A percentile compares a stretch with the other conserved stretches of the same genome.
phyloP scores from a whole-genome alignment of 2,113 vertebrate genomes.

The Toxotes chatareus region DNA sequence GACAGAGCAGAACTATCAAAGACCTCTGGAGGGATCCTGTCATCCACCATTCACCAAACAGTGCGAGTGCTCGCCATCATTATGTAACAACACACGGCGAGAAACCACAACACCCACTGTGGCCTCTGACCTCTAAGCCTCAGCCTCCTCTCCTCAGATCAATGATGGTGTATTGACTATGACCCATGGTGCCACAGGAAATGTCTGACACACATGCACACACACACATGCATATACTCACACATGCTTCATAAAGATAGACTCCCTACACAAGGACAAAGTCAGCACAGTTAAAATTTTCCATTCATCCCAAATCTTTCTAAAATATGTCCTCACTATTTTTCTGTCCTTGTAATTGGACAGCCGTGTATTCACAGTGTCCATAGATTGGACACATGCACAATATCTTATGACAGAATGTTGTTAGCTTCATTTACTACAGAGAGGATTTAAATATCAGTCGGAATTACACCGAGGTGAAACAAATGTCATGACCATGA shows the following conservation, averaged over 20 bases:
- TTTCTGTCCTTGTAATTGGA: too few relatives aligned
- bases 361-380: background rate
- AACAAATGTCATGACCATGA: too few relatives aligned
- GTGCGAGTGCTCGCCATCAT: background rate
- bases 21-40: background rate
- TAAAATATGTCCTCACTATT: background rate
- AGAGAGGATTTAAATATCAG: too few relatives aligned
- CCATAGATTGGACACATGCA: too few relatives aligned
- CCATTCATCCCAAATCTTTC: background rate
- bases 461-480: too few relatives aligned
- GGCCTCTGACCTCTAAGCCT: slow-evolving; percentile 35
- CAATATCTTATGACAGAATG: too few relatives aligned
- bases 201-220: background rate
- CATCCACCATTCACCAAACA: background rate
- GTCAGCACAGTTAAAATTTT: background rate
- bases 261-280: background rate
- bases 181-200: background rate
- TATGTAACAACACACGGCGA: slow-evolving; percentile 14
- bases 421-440: too few relatives aligned
- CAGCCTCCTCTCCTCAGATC: slow-evolving; percentile 10
- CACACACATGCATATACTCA: background rate
- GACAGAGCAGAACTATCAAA: background rate
- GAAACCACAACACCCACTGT: background rate
- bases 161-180: slow-evolving; percentile 10
- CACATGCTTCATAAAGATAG: background rate